Percentiles rank a stretch among this genome's conserved stretches.
Conservation (phyloP, 2,113 vertebrate genomes). For the Anoura caudifer region DNA sequence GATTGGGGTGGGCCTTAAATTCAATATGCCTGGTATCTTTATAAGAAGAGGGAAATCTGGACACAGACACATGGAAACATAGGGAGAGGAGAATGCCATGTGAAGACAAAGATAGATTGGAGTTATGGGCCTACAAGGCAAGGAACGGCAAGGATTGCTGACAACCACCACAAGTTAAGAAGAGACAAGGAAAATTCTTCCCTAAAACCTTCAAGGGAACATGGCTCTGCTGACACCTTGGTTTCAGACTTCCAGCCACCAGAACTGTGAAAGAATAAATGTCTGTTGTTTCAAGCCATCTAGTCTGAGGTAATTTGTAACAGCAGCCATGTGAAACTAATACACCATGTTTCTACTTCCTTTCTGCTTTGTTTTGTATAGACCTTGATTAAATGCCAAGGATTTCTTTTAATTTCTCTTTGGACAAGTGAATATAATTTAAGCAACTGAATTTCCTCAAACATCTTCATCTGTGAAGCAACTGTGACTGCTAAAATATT, state of each 20-base stretch:
- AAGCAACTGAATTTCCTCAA: constrained; percentile 7
- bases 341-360: neutral
- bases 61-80: neutral
- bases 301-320: neutral
- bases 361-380: neutral
- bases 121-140: neutral
- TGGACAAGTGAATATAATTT: constrained; percentile 16
- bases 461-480: neutral
- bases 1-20: neutral
- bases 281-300: neutral
- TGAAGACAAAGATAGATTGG: neutral
- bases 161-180: neutral
- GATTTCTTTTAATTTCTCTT: constrained; percentile 23
- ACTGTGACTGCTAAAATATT: neutral
- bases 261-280: constrained; percentile 12
- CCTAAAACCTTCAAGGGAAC: neutral
- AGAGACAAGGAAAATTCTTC: neutral
- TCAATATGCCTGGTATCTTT: neutral
- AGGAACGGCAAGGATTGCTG: neutral
- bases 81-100: neutral
- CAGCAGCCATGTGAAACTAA: neutral
- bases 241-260: neutral
- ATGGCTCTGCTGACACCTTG: neutral
- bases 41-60: neutral
- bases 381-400: neutral